phyloP scores from a whole-genome alignment of 2,797 vertebrate genomes.

The Fratercula arctica region DNA sequence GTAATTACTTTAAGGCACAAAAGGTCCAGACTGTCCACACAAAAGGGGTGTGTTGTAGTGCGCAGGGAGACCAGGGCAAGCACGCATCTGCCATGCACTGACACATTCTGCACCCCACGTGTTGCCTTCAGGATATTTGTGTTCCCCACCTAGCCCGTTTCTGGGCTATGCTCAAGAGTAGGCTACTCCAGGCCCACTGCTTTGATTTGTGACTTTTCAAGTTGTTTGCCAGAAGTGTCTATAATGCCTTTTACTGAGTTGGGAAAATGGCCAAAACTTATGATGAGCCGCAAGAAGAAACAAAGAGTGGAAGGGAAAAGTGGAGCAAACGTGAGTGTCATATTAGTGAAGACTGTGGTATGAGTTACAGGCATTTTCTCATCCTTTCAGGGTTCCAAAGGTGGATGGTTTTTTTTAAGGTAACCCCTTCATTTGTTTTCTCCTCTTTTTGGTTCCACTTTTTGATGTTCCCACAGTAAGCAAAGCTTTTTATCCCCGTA shows the following conservation, averaged over 20 bases:
- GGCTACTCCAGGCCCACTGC: not conserved
- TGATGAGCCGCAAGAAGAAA: not conserved
- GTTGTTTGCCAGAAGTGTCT: not conserved
- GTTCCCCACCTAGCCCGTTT: not conserved
- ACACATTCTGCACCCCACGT: not conserved
- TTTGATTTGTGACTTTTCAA: not conserved
- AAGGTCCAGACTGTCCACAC: not conserved
- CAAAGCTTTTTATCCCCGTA: not conserved
- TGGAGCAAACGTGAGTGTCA: not conserved
- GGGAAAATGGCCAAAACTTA: not conserved
- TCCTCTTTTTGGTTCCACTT: not conserved
- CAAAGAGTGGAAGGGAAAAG: not conserved
- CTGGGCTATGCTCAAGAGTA: not conserved
- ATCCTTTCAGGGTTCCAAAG: not conserved
- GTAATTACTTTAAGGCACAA: not conserved
- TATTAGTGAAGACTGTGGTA: not conserved
- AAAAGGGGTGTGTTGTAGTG: not conserved
- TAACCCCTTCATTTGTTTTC: not conserved
- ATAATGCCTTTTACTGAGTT: not conserved
- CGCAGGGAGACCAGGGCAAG: not conserved
- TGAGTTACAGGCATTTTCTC: not conserved
- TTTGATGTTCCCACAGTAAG: not conserved
- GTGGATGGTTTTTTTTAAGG: not conserved
- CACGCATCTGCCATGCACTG: rapidly evolving
- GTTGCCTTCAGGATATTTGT: not conserved